Conservation (phyloP, 2,113 vertebrate species). For the Electrona antarctica region DNA sequence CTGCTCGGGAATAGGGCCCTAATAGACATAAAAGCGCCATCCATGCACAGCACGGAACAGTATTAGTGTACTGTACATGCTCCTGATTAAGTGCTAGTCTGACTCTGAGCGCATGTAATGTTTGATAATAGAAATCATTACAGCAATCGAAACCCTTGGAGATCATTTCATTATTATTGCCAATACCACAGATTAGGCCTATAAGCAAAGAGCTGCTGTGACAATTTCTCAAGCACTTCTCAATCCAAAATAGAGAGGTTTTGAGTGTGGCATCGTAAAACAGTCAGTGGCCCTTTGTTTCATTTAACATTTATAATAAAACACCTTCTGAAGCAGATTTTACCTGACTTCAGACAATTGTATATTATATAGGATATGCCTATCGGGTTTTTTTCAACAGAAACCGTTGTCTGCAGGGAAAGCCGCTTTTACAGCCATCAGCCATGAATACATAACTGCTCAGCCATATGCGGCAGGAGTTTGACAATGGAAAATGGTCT, state of each 20-base stretch:
- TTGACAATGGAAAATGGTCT: too few species aligned
- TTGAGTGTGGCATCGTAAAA: too few species aligned
- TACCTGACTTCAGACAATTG: too few species aligned
- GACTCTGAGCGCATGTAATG: constrained; percentile 11
- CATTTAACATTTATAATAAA: too few species aligned
- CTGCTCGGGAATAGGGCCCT: constrained; percentile 19
- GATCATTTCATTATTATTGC: constrained; percentile 1
- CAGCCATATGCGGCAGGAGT: too few species aligned
- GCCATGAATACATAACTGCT: too few species aligned
- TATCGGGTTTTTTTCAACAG: too few species aligned
- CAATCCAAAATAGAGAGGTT: background rate
- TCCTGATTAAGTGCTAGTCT: background rate
- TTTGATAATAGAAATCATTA: constrained; percentile 19
- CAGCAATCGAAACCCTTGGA: background rate
- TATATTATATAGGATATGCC: too few species aligned
- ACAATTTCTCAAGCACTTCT: background rate
- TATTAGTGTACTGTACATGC: background rate
- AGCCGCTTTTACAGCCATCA: too few species aligned
- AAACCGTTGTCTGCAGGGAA: too few species aligned
- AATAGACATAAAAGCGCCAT: constrained; percentile 17
- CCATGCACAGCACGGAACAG: background rate
- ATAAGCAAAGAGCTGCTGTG: background rate
- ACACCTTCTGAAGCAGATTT: too few species aligned
- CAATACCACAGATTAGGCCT: background rate
- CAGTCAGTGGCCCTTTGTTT: too few species aligned